Evolutionary conservation across 2,113 vertebrate genomes (phyloP).

Genomic region (Trematocara zebra): DNA sequence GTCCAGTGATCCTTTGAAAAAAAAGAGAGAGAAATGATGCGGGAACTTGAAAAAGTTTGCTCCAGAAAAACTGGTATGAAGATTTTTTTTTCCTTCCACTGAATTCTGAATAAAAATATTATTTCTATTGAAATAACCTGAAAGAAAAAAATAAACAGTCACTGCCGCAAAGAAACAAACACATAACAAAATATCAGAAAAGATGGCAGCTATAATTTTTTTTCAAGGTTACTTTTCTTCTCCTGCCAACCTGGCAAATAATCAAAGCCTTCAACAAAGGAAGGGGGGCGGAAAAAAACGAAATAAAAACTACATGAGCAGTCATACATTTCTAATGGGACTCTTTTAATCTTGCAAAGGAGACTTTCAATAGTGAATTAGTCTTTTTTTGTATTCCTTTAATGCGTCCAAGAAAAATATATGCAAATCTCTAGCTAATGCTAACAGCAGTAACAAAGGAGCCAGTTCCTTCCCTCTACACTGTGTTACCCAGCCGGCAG

Average conservation of each 20-base stretch:
- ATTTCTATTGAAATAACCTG: neutral
- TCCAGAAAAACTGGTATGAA: neutral
- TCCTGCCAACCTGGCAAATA: slow-evolving; percentile 57
- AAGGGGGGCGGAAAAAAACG: slow-evolving; percentile 14
- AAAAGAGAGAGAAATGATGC: neutral
- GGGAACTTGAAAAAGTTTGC: neutral
- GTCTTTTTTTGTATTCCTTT: slow-evolving; percentile 73
- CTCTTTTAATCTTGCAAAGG: slow-evolving; percentile 74
- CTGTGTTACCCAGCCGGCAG: slow-evolving; percentile 50
- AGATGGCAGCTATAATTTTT: neutral
- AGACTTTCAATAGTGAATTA: slow-evolving; percentile 77
- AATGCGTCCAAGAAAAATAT: slow-evolving; percentile 76
- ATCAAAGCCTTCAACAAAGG: slow-evolving; percentile 64
- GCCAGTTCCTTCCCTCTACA: slow-evolving; percentile 51
- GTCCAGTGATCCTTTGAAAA: neutral
- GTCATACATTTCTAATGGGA: slow-evolving; percentile 74
- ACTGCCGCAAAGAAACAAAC: neutral
- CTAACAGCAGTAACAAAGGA: slow-evolving; percentile 74
- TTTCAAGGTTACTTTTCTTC: neutral
- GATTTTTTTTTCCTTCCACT: neutral
- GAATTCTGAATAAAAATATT: neutral
- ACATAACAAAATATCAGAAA: neutral
- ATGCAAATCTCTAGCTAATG: slow-evolving; percentile 79
- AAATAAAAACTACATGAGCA: slow-evolving; percentile 74
- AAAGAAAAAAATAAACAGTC: neutral